Base-by-base conservation (phyloP, 2,888 invertebrate genomes). In the Epirrhoe alternata region DNA sequence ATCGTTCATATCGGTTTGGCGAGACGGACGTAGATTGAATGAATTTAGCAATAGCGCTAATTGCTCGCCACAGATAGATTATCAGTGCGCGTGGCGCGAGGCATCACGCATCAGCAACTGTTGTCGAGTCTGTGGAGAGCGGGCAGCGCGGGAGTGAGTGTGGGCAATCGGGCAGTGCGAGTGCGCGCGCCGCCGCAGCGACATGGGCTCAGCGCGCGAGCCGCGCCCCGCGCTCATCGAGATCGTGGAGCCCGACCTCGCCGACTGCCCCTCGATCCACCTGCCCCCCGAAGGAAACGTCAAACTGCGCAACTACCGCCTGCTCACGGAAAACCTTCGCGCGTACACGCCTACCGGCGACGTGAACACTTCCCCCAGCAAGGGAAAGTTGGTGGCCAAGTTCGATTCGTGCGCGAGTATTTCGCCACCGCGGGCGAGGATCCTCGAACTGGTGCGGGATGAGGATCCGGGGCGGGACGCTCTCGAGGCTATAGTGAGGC, bases 401-500 rank as follows among this genome's bases (percentile, higher is more conserved):
- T 92, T 85, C 71, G 91, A 93, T 62, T 80, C 88, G 63, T 84
- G 83, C 69, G 73, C 86, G 12, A 78, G 80, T 3, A 82, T 91
- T 47, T 86, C 90, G 1, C 89, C 92, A 0, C 87, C 91, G 10
- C 83, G 93, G 30, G 82, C 87, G 8, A 85, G 81, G 70, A 90
- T 94, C 62, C 81, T 94, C 38, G 88, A 89, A 70, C 83, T 94
- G 35, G 81, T 94, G 52, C 78, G 89, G 30, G 89, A 90, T 0
- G 89, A 86, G 51, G 90, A 92, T 60, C 88, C 90, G 0, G 92
- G 89, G 0, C 81, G 86, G 3, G 91, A 90, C 7, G 85, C 88
- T 31, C 80, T 93, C 53, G 91, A 90, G 73, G 92, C 89, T 14
- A 92, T 93, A 64, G 91, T 93, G 52, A 78, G 88, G 65, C 90